Percentiles rank a stretch among this genome's conserved stretches.
These are phyloP conservation scores for Spheniscus mendiculus DNA, from an alignment of 2,113 vertebrate genomes.

Conservation along the genomic window DNA sequence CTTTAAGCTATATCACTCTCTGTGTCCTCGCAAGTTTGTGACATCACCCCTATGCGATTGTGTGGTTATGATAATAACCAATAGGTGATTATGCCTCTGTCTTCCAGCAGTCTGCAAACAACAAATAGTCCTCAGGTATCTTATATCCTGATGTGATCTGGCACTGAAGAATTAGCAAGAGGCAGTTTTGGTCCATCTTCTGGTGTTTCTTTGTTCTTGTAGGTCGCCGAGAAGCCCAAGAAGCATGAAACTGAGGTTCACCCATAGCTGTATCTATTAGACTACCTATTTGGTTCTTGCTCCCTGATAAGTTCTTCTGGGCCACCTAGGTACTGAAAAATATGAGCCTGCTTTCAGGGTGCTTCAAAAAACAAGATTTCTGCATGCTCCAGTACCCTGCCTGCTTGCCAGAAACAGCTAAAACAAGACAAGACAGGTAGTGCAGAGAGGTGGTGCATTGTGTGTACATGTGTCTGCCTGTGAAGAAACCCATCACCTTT, in stretches of 20 bases:
- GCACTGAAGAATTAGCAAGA: conserved; percentile 16
- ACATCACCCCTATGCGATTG: neutral
- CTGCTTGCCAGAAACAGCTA: neutral
- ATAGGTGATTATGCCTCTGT: neutral
- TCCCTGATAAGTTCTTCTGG: neutral
- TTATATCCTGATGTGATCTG: neutral
- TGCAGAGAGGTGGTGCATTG: neutral
- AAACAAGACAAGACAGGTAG: conserved; percentile 52
- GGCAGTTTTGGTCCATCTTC: neutral
- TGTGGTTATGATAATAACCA: conserved; percentile 17
- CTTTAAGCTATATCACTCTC: neutral
- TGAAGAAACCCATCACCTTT: neutral
- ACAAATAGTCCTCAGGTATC: neutral
- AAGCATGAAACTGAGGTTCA: neutral
- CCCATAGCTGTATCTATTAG: neutral
- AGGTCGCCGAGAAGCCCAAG: neutral
- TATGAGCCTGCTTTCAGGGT: neutral
- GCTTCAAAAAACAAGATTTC: neutral
- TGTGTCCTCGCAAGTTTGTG: neutral
- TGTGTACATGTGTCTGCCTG: conserved; percentile 3
- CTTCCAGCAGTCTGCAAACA: conserved; percentile 1
- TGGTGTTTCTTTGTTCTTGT: neutral
- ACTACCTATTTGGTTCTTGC: neutral
- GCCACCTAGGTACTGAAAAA: neutral
- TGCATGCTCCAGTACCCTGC: conserved; percentile 27